Conservation (phyloP, 2,888 invertebrate genomes). For the Venustoraphidia nigricollis region DNA sequence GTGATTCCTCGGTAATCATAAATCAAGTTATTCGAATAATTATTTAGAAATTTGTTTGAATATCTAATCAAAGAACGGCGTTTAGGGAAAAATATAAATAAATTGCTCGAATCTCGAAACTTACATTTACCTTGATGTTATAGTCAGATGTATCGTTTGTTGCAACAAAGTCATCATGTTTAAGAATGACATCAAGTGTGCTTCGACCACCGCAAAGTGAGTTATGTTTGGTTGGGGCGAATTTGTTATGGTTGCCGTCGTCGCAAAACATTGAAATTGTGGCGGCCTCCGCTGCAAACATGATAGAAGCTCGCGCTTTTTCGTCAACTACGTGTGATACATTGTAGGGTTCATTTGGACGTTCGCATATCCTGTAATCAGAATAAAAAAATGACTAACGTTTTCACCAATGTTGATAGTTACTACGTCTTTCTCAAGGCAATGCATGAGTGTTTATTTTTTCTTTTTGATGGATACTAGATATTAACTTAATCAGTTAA, state of each 20-base stretch:
- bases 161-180: slow-evolving; percentile 33
- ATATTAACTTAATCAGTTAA: too few species aligned
- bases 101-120: too few species aligned
- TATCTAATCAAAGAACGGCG: too few species aligned
- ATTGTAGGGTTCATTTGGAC: slow-evolving; percentile 19
- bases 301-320: slow-evolving; percentile 32
- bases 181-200: slow-evolving; percentile 38
- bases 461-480: too few species aligned
- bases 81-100: too few species aligned
- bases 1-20: too few species aligned
- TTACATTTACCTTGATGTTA: slow-evolving; percentile 17
- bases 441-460: too few species aligned
- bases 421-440: background rate
- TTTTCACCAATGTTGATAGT: too few species aligned
- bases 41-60: too few species aligned
- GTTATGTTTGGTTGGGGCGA: slow-evolving; percentile 51
- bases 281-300: slow-evolving; percentile 34
- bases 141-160: slow-evolving; percentile 15
- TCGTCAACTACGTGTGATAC: slow-evolving; percentile 27
- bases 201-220: slow-evolving; percentile 41
- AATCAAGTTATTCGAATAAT: too few species aligned
- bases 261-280: slow-evolving; percentile 44
- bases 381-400: background rate
- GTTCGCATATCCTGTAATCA: slow-evolving; percentile 20
- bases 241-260: slow-evolving; percentile 39